Base-by-base conservation (phyloP, 2,797 vertebrate species). In the Helarctos malayanus region DNA sequence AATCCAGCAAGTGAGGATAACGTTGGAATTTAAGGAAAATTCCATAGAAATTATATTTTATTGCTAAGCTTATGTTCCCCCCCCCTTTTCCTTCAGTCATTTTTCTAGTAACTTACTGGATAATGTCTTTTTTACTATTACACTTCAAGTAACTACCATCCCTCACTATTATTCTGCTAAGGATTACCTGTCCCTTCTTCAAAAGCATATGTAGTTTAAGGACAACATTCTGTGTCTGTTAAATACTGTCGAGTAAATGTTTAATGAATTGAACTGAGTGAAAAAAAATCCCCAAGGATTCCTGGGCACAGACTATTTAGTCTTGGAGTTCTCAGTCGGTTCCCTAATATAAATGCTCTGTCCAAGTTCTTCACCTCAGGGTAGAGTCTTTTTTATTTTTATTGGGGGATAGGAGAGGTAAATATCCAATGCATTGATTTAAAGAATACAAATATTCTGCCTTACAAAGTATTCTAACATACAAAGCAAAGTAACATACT, bases 1-100 rank as follows among this genome's bases (percentile, higher is more conserved):
- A 71, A 92, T 41, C 61, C 38, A 61, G 73, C 25, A 78, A 93
- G 27, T 65, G 82, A 96, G 78, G 68, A 93, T 27, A 85, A 21
- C 61, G 45, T 47, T 92, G 73, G 57, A 84, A 82, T 93, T 96
- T 95, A 91, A 90, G 78, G 82, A 96, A 90, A 95, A 95, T 88
- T 87, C 52, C 19, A 65, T 49, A 85, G 45, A 92, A 89, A 71
- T 92, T 23, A 81, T 11, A 45, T 73, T 76, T 89, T 18, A 29
- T 65, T 63, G 14, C 7, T 94, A 69, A 84, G 5, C 9, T 69
- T 75, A 47, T 91, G 32, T 59, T n/a, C n/a, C 63, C 6, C n/a
- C 6, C 7, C 41, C 1, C 0, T 49, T 81, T 87, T 68, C 61
- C 54, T 93, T 76, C 4, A 41, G 18, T 69, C 11, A 73, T 59